A percentile compares a stretch with the other conserved stretches of the same genome.
Evolutionary conservation across 2,113 vertebrate genomes (phyloP).

Genomic region (Coregonus clupeaformis): DNA sequence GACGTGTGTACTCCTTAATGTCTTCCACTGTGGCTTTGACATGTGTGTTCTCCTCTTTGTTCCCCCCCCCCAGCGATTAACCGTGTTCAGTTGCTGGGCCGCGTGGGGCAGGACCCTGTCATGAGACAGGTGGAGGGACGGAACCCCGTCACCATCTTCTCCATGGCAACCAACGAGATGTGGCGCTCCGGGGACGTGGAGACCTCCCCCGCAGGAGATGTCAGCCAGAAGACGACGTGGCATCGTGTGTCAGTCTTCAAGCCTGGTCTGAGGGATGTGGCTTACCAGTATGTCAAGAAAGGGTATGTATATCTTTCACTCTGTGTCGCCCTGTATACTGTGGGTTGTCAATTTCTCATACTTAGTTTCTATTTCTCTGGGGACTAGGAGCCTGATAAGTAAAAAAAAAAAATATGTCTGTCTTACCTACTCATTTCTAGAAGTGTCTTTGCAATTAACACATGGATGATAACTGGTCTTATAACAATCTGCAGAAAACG

Average conservation of each 20-base stretch:
- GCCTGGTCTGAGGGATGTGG: conserved; percentile 91
- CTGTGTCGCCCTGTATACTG: too few species aligned
- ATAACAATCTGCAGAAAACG: neutral
- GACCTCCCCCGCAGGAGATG: conserved; percentile 75
- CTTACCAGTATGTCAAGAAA: conserved; percentile 93
- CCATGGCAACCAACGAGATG: conserved; percentile 95
- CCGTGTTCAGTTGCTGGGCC: conserved; percentile 88
- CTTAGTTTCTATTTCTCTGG: too few species aligned
- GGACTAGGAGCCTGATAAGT: too few species aligned
- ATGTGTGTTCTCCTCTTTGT: neutral
- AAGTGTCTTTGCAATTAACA: too few species aligned
- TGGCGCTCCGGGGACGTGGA: conserved; percentile 88
- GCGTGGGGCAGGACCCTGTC: conserved; percentile 94
- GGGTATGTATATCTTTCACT: conserved; percentile 76
- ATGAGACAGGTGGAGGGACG: conserved; percentile 95
- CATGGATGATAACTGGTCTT: too few species aligned
- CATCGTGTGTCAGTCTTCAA: conserved; percentile 95
- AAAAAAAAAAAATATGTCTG: too few species aligned
- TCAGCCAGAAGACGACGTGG: conserved; percentile 96
- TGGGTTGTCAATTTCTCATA: too few species aligned
- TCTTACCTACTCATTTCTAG: too few species aligned
- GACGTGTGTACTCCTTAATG: neutral
- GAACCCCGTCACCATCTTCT: conserved; percentile 96
- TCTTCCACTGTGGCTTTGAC: neutral
- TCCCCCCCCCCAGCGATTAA: conserved; percentile 81